Evolutionary conservation across 2,113 vertebrate genomes (phyloP).

Genomic region (Sphyrna mokarran): DNA sequence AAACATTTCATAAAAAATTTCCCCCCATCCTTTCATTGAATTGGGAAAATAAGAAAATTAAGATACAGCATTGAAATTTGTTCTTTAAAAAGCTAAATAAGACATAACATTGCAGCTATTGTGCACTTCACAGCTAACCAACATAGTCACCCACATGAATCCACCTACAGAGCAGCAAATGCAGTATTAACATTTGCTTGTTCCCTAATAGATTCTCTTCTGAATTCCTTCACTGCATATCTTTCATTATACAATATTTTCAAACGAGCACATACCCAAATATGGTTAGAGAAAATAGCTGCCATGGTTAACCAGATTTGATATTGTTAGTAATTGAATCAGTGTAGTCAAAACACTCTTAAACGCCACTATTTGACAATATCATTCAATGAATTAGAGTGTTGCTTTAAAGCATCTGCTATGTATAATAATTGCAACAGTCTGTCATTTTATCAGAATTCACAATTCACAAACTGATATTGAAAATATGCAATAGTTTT

Average conservation of each 20-base stretch:
- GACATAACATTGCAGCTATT: conserved; percentile 31
- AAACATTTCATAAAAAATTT: neutral
- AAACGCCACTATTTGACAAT: neutral
- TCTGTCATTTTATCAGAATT: neutral
- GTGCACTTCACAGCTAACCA: conserved; percentile 45
- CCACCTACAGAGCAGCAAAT: conserved; percentile 51
- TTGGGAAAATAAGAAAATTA: neutral
- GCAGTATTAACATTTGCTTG: conserved; percentile 44
- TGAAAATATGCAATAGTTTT: neutral
- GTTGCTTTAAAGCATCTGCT: neutral
- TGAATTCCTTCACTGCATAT: conserved; percentile 47
- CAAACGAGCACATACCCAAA: neutral
- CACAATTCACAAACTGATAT: neutral
- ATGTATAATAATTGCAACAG: neutral
- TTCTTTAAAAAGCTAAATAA: neutral
- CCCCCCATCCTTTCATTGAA: neutral
- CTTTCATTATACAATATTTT: conserved; percentile 42
- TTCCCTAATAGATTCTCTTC: conserved; percentile 45
- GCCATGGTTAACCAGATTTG: neutral
- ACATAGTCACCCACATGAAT: conserved; percentile 49
- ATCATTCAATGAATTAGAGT: neutral
- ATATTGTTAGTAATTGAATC: conserved; percentile 20
- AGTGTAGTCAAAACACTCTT: neutral
- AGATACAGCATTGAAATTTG: neutral
- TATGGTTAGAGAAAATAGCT: conserved; percentile 14